These are phyloP conservation scores for Elegia similella DNA, from an alignment of 2,888 invertebrate genomes.

Conservation along the genomic window DNA sequence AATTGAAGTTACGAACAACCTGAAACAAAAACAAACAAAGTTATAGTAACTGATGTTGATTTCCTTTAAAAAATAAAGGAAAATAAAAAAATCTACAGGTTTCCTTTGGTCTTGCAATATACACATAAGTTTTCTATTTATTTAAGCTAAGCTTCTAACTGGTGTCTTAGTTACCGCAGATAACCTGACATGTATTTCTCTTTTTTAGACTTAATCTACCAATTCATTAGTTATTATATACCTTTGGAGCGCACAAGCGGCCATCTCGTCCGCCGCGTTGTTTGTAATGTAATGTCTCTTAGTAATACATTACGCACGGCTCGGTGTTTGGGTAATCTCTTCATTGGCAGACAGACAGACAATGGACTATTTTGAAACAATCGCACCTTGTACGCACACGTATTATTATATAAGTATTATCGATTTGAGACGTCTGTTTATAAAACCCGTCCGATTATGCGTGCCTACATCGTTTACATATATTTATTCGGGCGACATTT, in stretches of 20 bases:
- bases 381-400: constrained; percentile 18
- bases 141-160: too few relatives aligned
- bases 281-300: neutral
- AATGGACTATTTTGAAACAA: constrained; percentile 32
- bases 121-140: too few relatives aligned
- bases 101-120: too few relatives aligned
- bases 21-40: constrained; percentile 44
- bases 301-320: constrained; percentile 4
- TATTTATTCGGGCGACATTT: neutral
- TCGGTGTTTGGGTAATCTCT: neutral
- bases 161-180: neutral
- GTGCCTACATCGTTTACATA: neutral
- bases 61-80: too few relatives aligned
- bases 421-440: constrained; percentile 23
- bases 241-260: neutral
- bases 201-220: too few relatives aligned
- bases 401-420: constrained; percentile 28
- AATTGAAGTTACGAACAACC: constrained; percentile 56
- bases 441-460: constrained; percentile 18
- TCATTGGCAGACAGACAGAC: constrained; percentile 23
- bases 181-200: too few relatives aligned
- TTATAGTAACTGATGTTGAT: neutral
- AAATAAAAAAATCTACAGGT: too few relatives aligned
- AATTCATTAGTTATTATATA: too few relatives aligned
- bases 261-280: neutral